Percentiles rank a stretch among this genome's conserved stretches.
Evolutionary conservation across 2,888 invertebrate species (phyloP).

Genomic region (Drosophila prolongata): DNA sequence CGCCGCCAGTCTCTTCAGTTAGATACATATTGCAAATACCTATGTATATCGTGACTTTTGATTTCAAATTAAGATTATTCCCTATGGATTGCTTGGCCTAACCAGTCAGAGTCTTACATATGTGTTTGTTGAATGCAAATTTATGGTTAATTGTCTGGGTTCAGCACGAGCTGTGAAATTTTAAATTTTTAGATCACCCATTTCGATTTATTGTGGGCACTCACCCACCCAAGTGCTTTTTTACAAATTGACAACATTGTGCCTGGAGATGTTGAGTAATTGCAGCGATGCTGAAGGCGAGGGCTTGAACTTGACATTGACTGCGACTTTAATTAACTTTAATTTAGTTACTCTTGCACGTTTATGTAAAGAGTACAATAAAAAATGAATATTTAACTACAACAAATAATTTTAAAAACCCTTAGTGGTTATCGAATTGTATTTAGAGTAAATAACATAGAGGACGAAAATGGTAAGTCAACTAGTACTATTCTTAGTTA

Average conservation of each 20-base stretch:
- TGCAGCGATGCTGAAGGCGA: too few species aligned
- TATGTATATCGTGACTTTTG: conserved; percentile 78
- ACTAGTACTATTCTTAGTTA: too few species aligned
- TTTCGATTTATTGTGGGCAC: neutral
- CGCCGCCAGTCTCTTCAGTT: conserved; percentile 26
- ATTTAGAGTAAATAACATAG: too few species aligned
- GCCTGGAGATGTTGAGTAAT: too few species aligned
- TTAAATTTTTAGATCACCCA: conserved; percentile 2
- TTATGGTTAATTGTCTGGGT: conserved; percentile 53
- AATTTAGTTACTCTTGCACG: too few species aligned
- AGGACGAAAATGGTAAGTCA: too few species aligned
- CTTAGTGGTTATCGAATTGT: too few species aligned
- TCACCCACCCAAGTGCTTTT: neutral
- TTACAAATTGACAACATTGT: conserved; percentile 4
- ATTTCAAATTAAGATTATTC: conserved; percentile 69
- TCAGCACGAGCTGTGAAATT: conserved; percentile 26
- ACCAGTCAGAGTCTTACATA: conserved; percentile 11
- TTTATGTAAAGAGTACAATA: too few species aligned
- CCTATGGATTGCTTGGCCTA: conserved; percentile 2
- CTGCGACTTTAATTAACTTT: too few species aligned
- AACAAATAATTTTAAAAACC: too few species aligned
- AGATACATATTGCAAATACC: conserved; percentile 63
- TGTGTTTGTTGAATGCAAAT: conserved; percentile 41
- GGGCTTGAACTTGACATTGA: too few species aligned
- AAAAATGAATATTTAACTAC: too few species aligned